Conservation (phyloP, 2,888 invertebrate species). For the Orthosia gracilis region DNA sequence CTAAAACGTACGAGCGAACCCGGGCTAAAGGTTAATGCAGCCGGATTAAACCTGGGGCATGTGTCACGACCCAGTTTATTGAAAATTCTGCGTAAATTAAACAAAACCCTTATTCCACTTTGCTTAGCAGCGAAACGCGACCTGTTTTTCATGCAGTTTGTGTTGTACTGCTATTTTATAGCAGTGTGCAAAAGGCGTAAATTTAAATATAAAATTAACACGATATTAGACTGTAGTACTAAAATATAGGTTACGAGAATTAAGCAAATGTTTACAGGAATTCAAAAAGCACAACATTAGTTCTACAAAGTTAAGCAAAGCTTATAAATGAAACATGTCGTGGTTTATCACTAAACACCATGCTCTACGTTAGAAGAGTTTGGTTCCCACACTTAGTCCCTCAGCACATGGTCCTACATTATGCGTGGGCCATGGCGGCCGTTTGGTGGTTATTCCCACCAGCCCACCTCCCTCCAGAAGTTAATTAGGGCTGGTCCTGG, state of each 20-base stretch:
- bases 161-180: slow-evolving; percentile 1
- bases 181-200: background rate
- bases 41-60: slow-evolving; percentile 14
- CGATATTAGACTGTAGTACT: background rate
- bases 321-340: too few relatives aligned
- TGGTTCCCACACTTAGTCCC: too few relatives aligned
- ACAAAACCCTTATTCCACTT: background rate
- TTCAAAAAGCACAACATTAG: too few relatives aligned
- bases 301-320: too few relatives aligned
- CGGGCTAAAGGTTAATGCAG: slow-evolving; percentile 33
- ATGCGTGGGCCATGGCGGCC: too few relatives aligned
- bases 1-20: slow-evolving; percentile 22
- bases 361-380: background rate
- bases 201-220: background rate
- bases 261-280: background rate
- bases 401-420: too few relatives aligned
- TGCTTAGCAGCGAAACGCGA: slow-evolving; percentile 4
- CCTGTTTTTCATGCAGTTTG: background rate
- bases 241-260: background rate
- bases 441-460: too few relatives aligned
- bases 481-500: too few relatives aligned
- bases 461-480: too few relatives aligned
- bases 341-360: too few relatives aligned
- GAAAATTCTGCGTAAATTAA: slow-evolving; percentile 30
- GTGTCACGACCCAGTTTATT: slow-evolving; percentile 44